These are phyloP conservation scores for Barypeithes pellucidus DNA, from an alignment of 2,888 invertebrate genomes.

Conservation along the genomic window DNA sequence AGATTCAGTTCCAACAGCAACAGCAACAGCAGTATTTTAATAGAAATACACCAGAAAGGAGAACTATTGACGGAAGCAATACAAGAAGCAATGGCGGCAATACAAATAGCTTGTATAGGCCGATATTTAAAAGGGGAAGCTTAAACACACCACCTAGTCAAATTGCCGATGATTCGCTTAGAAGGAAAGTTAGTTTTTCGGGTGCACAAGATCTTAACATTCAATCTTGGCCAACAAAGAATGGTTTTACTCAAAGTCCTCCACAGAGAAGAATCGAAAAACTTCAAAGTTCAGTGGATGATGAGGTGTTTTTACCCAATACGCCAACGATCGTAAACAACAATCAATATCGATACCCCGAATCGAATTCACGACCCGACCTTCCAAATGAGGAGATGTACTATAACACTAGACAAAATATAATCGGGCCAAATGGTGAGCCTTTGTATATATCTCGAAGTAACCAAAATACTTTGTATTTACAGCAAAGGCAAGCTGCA, in stretches of 20 bases:
- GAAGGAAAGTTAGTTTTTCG: conserved; percentile 73
- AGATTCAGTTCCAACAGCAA: conserved; percentile 44
- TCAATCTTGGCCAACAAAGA: conserved; percentile 72
- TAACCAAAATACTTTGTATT: conserved; percentile 46
- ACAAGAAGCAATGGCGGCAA: conserved; percentile 50
- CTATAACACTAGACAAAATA: conserved; percentile 50
- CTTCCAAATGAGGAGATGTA: conserved; percentile 51
- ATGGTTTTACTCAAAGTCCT: conserved; percentile 69
- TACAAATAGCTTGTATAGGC: conserved; percentile 62
- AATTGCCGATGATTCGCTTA: conserved; percentile 66
- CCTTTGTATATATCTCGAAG: conserved; percentile 37
- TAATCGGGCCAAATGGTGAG: conserved; percentile 30
- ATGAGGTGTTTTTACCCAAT: conserved; percentile 66
- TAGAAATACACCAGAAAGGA: conserved; percentile 60
- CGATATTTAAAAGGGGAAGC: conserved; percentile 74
- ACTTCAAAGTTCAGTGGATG: conserved; percentile 60
- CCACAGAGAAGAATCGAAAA: conserved; percentile 65
- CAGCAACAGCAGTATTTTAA: conserved; percentile 53
- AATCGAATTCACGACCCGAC: conserved; percentile 34
- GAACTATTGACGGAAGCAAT: conserved; percentile 58
- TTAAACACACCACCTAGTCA: conserved; percentile 65
- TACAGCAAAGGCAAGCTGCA: conserved; percentile 38
- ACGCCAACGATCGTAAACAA: conserved; percentile 24
- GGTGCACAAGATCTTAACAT: conserved; percentile 58
- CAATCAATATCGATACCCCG: conserved; percentile 19